Evolutionary conservation across 2,113 vertebrate species (phyloP), one percentile per base, ranked within the genome.

Genomic region (Triplophysa tibetana): DNA sequence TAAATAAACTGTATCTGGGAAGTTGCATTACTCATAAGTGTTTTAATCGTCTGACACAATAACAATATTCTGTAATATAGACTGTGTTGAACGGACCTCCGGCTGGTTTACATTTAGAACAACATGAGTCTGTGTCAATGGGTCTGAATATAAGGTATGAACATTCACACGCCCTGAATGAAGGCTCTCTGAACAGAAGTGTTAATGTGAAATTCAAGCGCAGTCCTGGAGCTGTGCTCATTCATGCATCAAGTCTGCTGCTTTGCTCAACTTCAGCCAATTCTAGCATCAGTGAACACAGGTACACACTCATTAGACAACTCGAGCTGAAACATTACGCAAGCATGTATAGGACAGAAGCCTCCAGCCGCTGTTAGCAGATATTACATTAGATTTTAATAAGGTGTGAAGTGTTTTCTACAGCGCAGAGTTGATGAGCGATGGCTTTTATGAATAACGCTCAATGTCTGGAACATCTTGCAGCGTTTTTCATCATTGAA

Each of bases 221-320:
- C n/a, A 21, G n/a, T 74, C 29, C 60, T 43, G 52, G 41, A 6
- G 19, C 70, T 58, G 19, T 41, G 2, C 16, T 60, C 33, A 41
- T 41, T 73, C 26, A 73, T 41, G 19, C 13, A 45, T 24, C 33
- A 43, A 54, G 61, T n/a, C 4, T 7, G 33, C 7, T 38, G 33
- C 33, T 38, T 60, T 45, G n/a, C 70, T 61, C 56, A 4, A 19
- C 38, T 61, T 75, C 4, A 61, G 10, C 43, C 43, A n/a, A 50
- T 75, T 63, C 70, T 43, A 60, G 54, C 54, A 43, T 24, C 11
- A 60, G 26, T 23, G 12, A 62, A 58, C 38, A 23, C 38, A 75
- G 21, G 23, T n/a, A 63, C 24, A 75, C 41, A 26, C 54, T 21
- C 9, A n/a, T 43, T 62, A 41, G 12, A 33, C 19, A 16, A 26